These are phyloP conservation scores for Homarus americanus DNA, from an alignment of 1,140 invertebrate genomes.

Conservation along the genomic window DNA sequence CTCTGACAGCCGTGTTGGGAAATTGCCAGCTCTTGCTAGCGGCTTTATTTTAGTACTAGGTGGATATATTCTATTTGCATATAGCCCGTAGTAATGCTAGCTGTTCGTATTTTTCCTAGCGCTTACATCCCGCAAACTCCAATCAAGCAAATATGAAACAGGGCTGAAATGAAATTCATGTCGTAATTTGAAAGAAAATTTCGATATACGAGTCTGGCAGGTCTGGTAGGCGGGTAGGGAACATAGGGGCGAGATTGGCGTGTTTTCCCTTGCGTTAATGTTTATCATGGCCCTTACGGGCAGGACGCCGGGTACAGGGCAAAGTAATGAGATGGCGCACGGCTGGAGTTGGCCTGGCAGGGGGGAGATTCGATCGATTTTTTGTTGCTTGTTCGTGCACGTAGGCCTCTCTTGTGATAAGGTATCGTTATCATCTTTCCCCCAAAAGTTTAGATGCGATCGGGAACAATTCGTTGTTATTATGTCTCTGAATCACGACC, in stretches of 20 bases:
- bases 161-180: conserved; percentile 41
- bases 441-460: neutral
- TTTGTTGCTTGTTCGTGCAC: conserved; percentile 5
- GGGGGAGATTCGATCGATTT: conserved; percentile 48
- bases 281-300: conserved; percentile 60
- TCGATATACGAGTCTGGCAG: conserved; percentile 43
- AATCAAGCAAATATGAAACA: conserved; percentile 47
- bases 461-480: neutral
- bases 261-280: conserved; percentile 59
- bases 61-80: neutral
- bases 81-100: conserved; percentile 7
- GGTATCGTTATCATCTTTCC: neutral
- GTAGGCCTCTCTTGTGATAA: neutral
- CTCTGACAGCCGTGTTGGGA: neutral
- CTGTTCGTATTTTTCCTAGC: neutral
- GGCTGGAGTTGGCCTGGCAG: conserved; percentile 30
- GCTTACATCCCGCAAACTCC: conserved; percentile 27
- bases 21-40: conserved; percentile 5
- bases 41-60: neutral
- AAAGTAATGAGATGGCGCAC: conserved; percentile 43
- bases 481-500: neutral
- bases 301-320: conserved; percentile 24
- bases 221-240: conserved; percentile 18
- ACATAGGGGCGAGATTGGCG: conserved; percentile 52
- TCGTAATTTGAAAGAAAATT: conserved; percentile 41